Base-by-base conservation (phyloP, 2,113 vertebrate genomes). In the Cochlearius cochlearius region DNA sequence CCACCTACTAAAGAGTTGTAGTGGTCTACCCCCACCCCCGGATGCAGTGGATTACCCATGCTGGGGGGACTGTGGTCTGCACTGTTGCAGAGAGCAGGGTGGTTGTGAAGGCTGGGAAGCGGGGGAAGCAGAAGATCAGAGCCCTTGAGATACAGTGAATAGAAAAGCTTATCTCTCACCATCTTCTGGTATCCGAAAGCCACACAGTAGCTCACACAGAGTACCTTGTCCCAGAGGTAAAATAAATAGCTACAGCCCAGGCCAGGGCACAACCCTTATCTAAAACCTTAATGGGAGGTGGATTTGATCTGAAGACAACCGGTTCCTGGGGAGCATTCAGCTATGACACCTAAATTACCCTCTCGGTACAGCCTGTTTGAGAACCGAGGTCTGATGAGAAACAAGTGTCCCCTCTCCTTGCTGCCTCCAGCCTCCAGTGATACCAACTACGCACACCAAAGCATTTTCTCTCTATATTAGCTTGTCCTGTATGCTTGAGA, bases 81-180 rank as follows among this genome's bases (percentile, higher is more conserved):
- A 22, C 43, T 36, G 81, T 2, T 68, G 82, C 92, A 94, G 90
- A 74, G 72, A 63, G 13, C 82, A 43, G 73, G 11, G 71, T 36
- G 67, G 62, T 34, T 62, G 72, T 18, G 67, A 62, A 26, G 81
- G 71, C 17, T 66, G 80, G 43, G 66, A 34, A 60, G 34, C 1
- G 6, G 52, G 55, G 60, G 78, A 80, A 84, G 69, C 49, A 78
- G 89, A 71, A 86, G 90, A 89, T 81, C 29, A 67, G 83, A 86
- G 66, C 55, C 29, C 50, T 21, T 21, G 32, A 27, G 55, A 52
- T 34, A 60, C 29, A 53, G 75, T 6, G 47, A 79, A 3, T 50
- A 68, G 67, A 30, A 50, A 56, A 81, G 32, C 45, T 94, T 92
- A 93, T 96, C 83, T 92, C 64, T 84, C 92, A 91, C 86, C 73